phyloP scores from a whole-genome alignment of 2,797 vertebrate species.

The Hyperoplus lanceolatus region DNA sequence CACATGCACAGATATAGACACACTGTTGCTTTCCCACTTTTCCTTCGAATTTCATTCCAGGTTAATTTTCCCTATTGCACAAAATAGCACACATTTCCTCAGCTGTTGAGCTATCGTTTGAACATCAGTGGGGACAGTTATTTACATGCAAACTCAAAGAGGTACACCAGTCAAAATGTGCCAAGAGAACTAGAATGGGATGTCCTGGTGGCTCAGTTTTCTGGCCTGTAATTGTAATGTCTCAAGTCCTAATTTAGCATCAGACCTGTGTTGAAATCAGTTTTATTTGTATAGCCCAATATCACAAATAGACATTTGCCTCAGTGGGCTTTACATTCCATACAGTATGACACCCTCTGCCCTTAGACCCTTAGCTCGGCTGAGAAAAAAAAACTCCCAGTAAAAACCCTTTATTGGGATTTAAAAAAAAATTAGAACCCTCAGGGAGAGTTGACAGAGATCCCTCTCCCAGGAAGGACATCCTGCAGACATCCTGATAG shows the following conservation, averaged over 20 bases:
- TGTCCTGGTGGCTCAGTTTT: not conserved
- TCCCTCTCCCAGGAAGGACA: too few relatives aligned
- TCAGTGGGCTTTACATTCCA: too few relatives aligned
- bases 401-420: too few relatives aligned
- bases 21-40: not conserved
- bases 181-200: not conserved
- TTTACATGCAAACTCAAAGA: not conserved
- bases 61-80: conserved; percentile 31
- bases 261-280: conserved; percentile 7
- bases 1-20: conserved; percentile 10
- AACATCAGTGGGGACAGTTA: not conserved
- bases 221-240: conserved; percentile 4
- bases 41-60: conserved; percentile 33
- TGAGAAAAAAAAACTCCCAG: too few relatives aligned
- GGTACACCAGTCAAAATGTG: not conserved
- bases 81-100: conserved; percentile 22
- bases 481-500: too few relatives aligned
- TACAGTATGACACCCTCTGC: too few relatives aligned
- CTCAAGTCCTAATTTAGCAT: conserved; percentile 20
- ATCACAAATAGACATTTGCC: too few relatives aligned
- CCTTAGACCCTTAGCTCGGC: too few relatives aligned
- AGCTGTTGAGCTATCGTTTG: not conserved
- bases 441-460: too few relatives aligned
- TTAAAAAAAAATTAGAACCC: too few relatives aligned
- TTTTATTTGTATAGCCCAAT: too few relatives aligned